Base-by-base conservation (phyloP, 2,113 vertebrate genomes). In the Gallinago jamesoni region DNA sequence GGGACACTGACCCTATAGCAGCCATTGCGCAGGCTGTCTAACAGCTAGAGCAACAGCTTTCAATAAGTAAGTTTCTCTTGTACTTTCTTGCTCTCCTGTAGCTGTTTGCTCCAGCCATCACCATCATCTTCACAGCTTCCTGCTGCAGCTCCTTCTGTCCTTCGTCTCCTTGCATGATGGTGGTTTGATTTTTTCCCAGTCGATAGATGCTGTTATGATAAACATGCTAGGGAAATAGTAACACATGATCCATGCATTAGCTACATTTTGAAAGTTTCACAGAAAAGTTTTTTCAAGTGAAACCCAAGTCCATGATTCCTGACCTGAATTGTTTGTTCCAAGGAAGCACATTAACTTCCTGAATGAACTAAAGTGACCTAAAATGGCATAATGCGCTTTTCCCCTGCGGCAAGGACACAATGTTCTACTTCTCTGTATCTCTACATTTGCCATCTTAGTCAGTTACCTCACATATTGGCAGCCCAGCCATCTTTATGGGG, bases 211-310 rank as follows among this genome's bases (percentile, higher is more conserved):
- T 78, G 60, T 20, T 79, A 23, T 8, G 33, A 35, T 35, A 30
- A 81, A 66, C 9, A 10, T 2, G 14, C 33, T 47, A 60, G 25
- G 33, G 52, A 52, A 93, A 35, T 11, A 35, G 28, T 28, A n/a
- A 63, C 25, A 33, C 0, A 0, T 0, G 4, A 30, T 59, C 33
- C 25, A 1, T 33, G 23, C 16, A 80, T 69, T 30, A 67, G 28
- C 12, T 69, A 50, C 22, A 5, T 90, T 94, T 89, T 77, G n/a
- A 70, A 84, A 86, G 47, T 16, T 67, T 31, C 13, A 2, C 31
- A 8, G 31, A 52, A 77, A 59, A 21, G 16, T 37, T 43, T 37
- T 7, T 74, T 70, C 9, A 20, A 45, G 37, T 37, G n/a, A 79
- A 91, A 70, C 28, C 17, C 30, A 89, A 67, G 43, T 23, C 48